Evolutionary conservation across 2,888 invertebrate species (phyloP), one percentile per base, ranked within the genome.

Genomic region (Dryobota labecula): DNA sequence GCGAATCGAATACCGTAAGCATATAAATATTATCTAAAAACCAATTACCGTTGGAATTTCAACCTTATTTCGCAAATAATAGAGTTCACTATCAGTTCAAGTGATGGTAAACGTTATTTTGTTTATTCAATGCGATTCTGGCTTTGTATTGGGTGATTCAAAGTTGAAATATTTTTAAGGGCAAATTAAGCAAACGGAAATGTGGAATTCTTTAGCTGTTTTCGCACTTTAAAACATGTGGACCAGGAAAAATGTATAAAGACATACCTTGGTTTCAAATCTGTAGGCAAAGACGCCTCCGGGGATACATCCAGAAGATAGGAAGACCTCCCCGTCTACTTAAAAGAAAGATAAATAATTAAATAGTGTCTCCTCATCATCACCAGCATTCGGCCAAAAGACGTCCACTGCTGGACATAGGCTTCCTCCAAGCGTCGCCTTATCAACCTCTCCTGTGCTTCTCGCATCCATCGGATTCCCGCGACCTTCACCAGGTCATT

Each of bases 91-190:
- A 15, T 51, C 13, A 13, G 9, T 61, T 41, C 41, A 30, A 1
- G 4, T n/a, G 0, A 45, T 6, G 6, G 61, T 47, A 43, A 66
- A 24, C 8, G 47, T 61, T 58, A 61, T 41, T 57, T 76, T 64
- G 70, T 80, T 80, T 57, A 53, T 45, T 61, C 45, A 43, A 49
- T 47, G 27, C 51, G 57, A 65, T 66, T 45, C 36, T 61, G 9
- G 54, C 56, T 69, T 71, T 43, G 70, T 61, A 64, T 76, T 62
- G 51, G 70, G 56, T 84, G 85, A 84, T 83, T 85, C 85, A 85
- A 84, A 73, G 57, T 63, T 70, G 13, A 73, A 73, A 57, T 80
- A 84, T 85, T 84, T 58, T 71, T 49, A 47, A 66, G 38, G 63
- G n/a, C 27, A 64, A 61, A 70, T 74, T 56, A 38, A 56, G n/a